Evolutionary conservation across 2,888 invertebrate species (phyloP).

Genomic region (Melikaiella ostensackeni): DNA sequence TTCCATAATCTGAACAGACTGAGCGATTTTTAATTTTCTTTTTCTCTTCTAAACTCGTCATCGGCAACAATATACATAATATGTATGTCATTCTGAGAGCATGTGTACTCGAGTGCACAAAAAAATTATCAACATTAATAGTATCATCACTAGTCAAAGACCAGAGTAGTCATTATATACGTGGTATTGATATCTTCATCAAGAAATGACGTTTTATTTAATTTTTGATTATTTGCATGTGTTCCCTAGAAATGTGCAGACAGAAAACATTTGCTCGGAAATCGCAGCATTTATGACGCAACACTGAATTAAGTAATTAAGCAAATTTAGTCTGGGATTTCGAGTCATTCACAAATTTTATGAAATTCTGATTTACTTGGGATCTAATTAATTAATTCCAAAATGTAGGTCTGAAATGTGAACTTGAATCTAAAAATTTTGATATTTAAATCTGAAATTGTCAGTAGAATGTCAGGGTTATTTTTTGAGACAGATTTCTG

Average conservation of each 20-base stretch:
- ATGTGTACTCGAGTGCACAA: background rate
- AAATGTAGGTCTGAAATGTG: too few species aligned
- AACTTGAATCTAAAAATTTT: too few species aligned
- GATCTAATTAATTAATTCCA: too few species aligned
- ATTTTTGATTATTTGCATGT: conserved; percentile 5
- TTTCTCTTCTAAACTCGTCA: background rate
- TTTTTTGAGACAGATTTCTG: too few species aligned
- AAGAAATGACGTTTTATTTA: conserved; percentile 19
- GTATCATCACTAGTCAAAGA: background rate
- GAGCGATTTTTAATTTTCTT: background rate
- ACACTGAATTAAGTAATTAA: too few species aligned
- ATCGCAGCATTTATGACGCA: too few species aligned
- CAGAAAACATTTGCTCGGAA: too few species aligned
- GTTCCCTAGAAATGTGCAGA: background rate
- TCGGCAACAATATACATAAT: background rate
- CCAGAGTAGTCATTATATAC: background rate
- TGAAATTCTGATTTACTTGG: too few species aligned
- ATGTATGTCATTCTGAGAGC: background rate
- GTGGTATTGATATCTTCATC: background rate
- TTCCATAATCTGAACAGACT: background rate
- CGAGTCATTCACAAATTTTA: too few species aligned
- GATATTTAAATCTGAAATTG: too few species aligned
- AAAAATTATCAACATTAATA: background rate
- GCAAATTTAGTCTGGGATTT: too few species aligned
- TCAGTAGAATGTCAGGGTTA: too few species aligned